phyloP scores from a whole-genome alignment of 2,888 invertebrate species.

The Campoplex nolae region DNA sequence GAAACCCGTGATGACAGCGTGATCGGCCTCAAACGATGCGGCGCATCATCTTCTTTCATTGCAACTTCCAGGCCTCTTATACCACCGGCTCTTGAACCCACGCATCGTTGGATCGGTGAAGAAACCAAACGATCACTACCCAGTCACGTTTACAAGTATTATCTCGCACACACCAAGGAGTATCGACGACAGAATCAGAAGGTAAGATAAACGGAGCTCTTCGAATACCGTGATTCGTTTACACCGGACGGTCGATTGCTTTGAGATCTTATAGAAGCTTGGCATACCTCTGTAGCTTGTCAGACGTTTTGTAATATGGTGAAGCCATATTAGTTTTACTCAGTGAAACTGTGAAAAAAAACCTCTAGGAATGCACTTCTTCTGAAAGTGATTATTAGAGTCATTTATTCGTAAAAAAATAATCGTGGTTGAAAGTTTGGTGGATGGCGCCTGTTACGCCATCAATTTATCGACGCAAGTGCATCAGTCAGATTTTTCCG shows the following conservation, averaged over 20 bases:
- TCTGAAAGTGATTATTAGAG: neutral
- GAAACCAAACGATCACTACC: slow-evolving; percentile 88
- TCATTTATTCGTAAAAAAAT: neutral
- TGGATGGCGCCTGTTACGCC: neutral
- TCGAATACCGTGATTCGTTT: neutral
- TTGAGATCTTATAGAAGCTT: neutral
- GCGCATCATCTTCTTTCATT: slow-evolving; percentile 46
- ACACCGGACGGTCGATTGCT: neutral
- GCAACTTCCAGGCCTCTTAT: slow-evolving; percentile 52
- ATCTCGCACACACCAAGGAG: slow-evolving; percentile 85
- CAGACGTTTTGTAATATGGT: neutral
- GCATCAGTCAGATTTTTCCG: neutral
- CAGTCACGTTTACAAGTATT: slow-evolving; percentile 89
- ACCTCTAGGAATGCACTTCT: neutral
- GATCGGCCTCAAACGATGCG: slow-evolving; percentile 39
- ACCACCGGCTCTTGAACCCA: slow-evolving; percentile 80
- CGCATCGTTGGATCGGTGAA: slow-evolving; percentile 88
- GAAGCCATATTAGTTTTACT: neutral
- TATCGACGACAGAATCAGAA: slow-evolving; percentile 83
- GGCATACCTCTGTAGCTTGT: neutral
- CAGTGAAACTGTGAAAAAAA: neutral
- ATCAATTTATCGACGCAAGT: neutral
- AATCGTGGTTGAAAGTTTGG: neutral
- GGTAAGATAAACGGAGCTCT: slow-evolving; percentile 82
- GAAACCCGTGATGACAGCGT: slow-evolving; percentile 56